Base-by-base conservation (phyloP, 1,140 invertebrate species). In the Psix sp. region DNA sequence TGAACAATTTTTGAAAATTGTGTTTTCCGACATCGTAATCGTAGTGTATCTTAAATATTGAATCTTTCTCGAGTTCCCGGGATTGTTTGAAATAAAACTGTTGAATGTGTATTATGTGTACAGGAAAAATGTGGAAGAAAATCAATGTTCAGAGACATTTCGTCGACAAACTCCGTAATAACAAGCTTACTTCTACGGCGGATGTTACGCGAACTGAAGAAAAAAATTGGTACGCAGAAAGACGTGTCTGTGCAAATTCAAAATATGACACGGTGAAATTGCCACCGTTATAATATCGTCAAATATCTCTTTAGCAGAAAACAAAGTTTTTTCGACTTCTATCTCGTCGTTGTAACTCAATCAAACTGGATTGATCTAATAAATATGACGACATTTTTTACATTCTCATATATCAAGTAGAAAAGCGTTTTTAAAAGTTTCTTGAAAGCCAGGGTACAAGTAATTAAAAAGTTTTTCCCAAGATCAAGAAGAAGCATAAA, bases 111-210 rank as follows among this genome's bases (percentile, higher is more conserved):
- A 67, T 67, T 57, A 57, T 57, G 45, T 43, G 46, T 68, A 45
- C 11, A 49, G 56, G 65, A 38, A 68, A 68, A 60, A 52, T 68
- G 54, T 20, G 24, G 33, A 48, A 17, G 56, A 70, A 70, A 70
- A 70, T 70, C 66, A 70, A 70, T 62, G 66, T 49, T 46, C 14
- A 42, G 48, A 70, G 66, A 70, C 66, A 70, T 70, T 62, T 62
- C 36, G 21, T 40, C 49, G 48, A 52, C 54, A 35, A 48, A 48
- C 36, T 54, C 48, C 66, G 29, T 54, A 62, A 56, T 70, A 70
- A 70, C 66, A 54, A 70, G 48, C 56, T 59, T 59, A 49, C 48
- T 60, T 3, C 21, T 60, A 45, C 36, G 17, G 14, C 18, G 48
- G 38, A 68, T 60, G 54, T 54, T 52, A 68, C 36, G 40, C 65